Evolutionary conservation across 2,113 vertebrate species (phyloP).

Genomic region (Nothobranchius kuhntae): DNA sequence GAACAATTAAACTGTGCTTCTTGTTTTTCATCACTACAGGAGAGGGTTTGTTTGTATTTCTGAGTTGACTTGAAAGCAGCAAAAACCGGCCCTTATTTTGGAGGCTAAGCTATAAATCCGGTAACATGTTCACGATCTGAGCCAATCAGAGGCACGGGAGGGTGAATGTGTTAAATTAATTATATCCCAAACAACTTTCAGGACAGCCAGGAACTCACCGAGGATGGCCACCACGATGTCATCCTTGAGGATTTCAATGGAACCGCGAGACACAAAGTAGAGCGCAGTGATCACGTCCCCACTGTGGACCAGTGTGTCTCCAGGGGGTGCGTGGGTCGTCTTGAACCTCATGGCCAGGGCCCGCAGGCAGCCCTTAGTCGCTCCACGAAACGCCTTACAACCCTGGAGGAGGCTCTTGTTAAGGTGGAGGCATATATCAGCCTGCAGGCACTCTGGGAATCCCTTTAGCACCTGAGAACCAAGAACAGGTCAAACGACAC

Average conservation of each 20-base stretch:
- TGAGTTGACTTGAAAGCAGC: too few species aligned
- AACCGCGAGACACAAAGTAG: conserved; percentile 96
- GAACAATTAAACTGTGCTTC: too few species aligned
- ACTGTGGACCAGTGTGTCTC: conserved; percentile 94
- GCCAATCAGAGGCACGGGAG: too few species aligned
- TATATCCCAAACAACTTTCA: too few species aligned
- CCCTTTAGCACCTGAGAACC: conserved; percentile 94
- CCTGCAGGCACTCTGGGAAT: conserved; percentile 98
- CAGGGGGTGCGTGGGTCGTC: conserved; percentile 95
- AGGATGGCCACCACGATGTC: conserved; percentile 97
- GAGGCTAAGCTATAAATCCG: too few species aligned
- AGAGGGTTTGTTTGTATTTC: too few species aligned
- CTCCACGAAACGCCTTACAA: conserved; percentile 92
- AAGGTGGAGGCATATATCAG: conserved; percentile 97
- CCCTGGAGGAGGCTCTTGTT: conserved; percentile 93
- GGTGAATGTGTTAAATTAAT: too few species aligned
- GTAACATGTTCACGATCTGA: too few species aligned
- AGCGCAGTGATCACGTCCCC: conserved; percentile 95
- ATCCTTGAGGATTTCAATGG: conserved; percentile 97
- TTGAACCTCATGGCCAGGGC: conserved; percentile 98
- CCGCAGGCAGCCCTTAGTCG: conserved; percentile 95
- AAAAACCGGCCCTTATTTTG: too few species aligned
- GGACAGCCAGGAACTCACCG: conserved; percentile 78
- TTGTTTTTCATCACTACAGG: too few species aligned
- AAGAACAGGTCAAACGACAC: conserved; percentile 32